phyloP scores from a whole-genome alignment of 2,797 vertebrate species.

The Picus viridis region DNA sequence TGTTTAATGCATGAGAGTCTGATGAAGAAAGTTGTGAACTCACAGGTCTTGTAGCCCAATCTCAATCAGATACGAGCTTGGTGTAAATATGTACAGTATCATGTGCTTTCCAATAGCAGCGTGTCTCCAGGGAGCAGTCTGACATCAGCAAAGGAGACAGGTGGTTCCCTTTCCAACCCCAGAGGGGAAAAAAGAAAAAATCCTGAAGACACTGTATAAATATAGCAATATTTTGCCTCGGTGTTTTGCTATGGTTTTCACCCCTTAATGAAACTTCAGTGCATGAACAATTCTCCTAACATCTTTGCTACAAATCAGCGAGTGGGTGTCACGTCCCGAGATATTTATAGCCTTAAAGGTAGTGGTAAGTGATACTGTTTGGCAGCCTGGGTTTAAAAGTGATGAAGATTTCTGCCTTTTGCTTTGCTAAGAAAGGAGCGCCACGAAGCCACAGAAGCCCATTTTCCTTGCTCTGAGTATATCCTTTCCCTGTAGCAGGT shows the following conservation, averaged over 20 bases:
- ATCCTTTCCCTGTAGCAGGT: conserved; percentile 45
- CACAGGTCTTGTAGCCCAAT: conserved; percentile 66
- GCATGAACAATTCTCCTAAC: conserved; percentile 58
- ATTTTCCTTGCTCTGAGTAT: conserved; percentile 48
- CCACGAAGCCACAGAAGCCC: conserved; percentile 29
- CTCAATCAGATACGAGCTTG: conserved; percentile 72
- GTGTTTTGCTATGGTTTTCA: conserved; percentile 63
- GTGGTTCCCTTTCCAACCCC: conserved; percentile 77
- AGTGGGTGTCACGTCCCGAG: conserved; percentile 47
- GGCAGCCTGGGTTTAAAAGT: conserved; percentile 36
- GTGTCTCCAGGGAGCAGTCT: conserved; percentile 76
- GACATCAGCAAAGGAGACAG: conserved; percentile 77
- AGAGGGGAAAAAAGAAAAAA: conserved; percentile 16
- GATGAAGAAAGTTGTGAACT: conserved; percentile 74
- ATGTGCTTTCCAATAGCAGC: conserved; percentile 73
- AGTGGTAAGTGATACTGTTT: conserved; percentile 39
- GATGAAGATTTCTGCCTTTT: conserved; percentile 30
- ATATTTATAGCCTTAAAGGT: conserved; percentile 57
- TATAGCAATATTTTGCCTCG: conserved; percentile 71
- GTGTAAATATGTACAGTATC: conserved; percentile 79
- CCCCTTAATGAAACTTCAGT: conserved; percentile 71
- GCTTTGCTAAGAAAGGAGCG: conserved; percentile 17
- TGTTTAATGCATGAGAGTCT: conserved; percentile 75
- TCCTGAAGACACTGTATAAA: conserved; percentile 69
- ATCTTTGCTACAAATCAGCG: conserved; percentile 56